phyloP scores from a whole-genome alignment of 2,888 invertebrate species.

The Rhabditophanes sp. region DNA sequence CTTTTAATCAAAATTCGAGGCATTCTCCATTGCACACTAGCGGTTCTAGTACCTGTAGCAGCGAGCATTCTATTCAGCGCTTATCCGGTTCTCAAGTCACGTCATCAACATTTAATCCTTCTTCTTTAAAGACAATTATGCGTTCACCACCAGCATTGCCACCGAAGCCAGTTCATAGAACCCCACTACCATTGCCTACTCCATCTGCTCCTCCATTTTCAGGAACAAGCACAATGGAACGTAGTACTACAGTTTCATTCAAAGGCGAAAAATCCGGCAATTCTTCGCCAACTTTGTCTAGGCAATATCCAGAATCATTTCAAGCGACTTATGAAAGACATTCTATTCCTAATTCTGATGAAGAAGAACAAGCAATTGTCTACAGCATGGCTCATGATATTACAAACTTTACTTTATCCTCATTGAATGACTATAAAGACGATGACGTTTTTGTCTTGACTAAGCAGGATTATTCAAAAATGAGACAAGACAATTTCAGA shows the following conservation, averaged over 20 bases:
- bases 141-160: constrained; percentile 14
- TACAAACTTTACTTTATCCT: too few relatives aligned
- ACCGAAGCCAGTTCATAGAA: constrained; percentile 16
- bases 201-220: neutral
- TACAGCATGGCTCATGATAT: too few relatives aligned
- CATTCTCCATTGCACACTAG: constrained; percentile 1
- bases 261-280: constrained; percentile 3
- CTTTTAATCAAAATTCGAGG: constrained; percentile 5
- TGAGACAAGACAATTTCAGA: too few relatives aligned
- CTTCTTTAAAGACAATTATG: too few relatives aligned
- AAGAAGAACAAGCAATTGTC: too few relatives aligned
- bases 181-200: too few relatives aligned
- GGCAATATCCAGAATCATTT: constrained; percentile 1
- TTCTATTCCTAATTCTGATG: too few relatives aligned
- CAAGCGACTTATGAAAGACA: too few relatives aligned
- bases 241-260: constrained; percentile 4
- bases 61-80: constrained; percentile 1
- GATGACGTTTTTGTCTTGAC: too few relatives aligned
- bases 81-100: constrained; percentile 13
- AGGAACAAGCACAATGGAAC: constrained; percentile 1
- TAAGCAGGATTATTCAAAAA: too few relatives aligned
- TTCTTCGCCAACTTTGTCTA: neutral
- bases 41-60: constrained; percentile 1
- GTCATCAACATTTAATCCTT: constrained; percentile 1
- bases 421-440: too few relatives aligned